A percentile compares a stretch with the other conserved stretches of the same genome.
Evolutionary conservation across 2,113 vertebrate genomes (phyloP).

Genomic region (Lophura nycthemera): DNA sequence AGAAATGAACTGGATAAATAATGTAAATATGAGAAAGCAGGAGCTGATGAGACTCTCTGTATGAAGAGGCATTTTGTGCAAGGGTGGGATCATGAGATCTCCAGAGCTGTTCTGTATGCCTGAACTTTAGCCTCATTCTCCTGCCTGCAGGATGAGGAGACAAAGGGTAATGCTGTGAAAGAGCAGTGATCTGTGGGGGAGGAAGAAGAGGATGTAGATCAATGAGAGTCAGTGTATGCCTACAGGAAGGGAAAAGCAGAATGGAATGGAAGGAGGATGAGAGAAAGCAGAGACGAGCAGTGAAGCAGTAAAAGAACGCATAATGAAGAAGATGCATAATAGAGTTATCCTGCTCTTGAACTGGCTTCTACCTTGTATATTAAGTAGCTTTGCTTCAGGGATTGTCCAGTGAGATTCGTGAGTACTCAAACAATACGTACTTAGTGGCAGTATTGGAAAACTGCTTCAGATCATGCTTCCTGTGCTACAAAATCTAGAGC

Average conservation of each 20-base stretch:
- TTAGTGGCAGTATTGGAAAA: background rate
- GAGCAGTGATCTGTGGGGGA: background rate
- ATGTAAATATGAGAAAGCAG: background rate
- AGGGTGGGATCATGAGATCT: background rate
- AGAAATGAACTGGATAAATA: background rate
- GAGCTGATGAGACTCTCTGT: background rate
- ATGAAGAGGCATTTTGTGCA: background rate
- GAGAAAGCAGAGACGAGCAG: background rate
- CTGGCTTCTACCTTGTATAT: background rate
- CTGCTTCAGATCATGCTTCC: background rate
- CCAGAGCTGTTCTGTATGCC: background rate
- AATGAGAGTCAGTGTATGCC: background rate
- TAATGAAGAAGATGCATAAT: background rate
- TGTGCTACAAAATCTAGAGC: background rate
- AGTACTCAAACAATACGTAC: background rate
- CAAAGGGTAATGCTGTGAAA: background rate
- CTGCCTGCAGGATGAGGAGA: background rate
- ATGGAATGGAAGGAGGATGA: background rate
- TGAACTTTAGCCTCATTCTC: background rate
- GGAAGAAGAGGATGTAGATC: background rate
- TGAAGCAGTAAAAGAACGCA: background rate
- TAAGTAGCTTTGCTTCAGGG: background rate
- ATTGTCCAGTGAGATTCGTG: background rate
- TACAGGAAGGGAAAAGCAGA: background rate
- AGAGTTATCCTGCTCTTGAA: background rate